Percentiles rank a stretch among this genome's conserved stretches.
Evolutionary conservation across 2,888 invertebrate species (phyloP).

Genomic region (Protonemura montana): DNA sequence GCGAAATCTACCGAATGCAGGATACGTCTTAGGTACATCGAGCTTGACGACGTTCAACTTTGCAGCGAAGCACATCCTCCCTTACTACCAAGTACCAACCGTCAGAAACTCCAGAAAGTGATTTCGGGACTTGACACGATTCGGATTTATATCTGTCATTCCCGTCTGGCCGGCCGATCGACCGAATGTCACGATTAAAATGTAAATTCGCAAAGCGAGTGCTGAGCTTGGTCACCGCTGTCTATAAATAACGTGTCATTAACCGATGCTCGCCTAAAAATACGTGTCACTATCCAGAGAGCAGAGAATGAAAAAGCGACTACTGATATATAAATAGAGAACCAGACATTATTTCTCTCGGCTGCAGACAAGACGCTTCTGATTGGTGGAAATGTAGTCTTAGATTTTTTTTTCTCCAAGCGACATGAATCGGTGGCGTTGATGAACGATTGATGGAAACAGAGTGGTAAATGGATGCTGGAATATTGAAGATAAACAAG

Average conservation of each 20-base stretch:
- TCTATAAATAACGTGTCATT: constrained; percentile 23
- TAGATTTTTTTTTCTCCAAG: background rate
- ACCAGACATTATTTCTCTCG: background rate
- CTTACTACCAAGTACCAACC: too few relatives aligned
- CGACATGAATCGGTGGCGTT: background rate
- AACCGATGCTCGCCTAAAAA: constrained; percentile 14
- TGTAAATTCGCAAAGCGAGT: background rate
- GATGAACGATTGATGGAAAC: background rate
- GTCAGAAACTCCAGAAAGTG: too few relatives aligned
- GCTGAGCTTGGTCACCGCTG: background rate
- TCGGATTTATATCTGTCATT: background rate
- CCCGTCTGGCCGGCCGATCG: background rate
- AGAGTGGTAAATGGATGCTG: background rate
- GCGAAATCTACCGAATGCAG: too few relatives aligned
- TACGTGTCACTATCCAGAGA: constrained; percentile 25
- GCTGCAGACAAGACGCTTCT: background rate
- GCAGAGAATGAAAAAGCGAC: constrained; percentile 4
- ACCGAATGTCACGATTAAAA: background rate
- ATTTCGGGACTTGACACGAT: background rate
- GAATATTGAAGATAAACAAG: background rate
- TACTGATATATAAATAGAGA: background rate
- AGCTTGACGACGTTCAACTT: too few relatives aligned
- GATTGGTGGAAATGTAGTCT: background rate
- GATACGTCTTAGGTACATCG: too few relatives aligned
- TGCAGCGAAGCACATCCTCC: too few relatives aligned